Base-by-base conservation (phyloP, 2,797 vertebrate species). In the Dipus sagitta region DNA sequence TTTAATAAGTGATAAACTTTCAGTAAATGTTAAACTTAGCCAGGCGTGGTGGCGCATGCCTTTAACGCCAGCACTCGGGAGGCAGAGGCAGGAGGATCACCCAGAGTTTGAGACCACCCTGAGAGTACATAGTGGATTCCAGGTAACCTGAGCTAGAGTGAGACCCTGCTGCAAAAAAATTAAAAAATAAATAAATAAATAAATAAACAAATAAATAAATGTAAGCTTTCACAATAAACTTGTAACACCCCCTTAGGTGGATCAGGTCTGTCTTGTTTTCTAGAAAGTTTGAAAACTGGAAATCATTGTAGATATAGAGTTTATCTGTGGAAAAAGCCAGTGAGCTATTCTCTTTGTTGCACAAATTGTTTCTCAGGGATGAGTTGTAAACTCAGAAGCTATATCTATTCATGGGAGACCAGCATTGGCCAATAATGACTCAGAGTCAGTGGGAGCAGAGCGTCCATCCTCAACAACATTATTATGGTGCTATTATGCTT, bases 241-340 rank as follows among this genome's bases (percentile, higher is more conserved):
- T 21, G 67, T 38, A 72, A 38, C 26, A 74, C 10, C 38, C 93
- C 30, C 24, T 62, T 71, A 52, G 32, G 83, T 58, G 26, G 15
- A 78, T 82, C 23, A 54, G 68, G 30, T 83, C 84, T 47, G 54
- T 6, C 26, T 85, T 87, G 18, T 70, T 91, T 92, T 90, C 67
- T 60, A 88, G 54, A 21, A 88, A 88, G 74, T 88, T 54, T 38
- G 34, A 85, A 64, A 86, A 88, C 5, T 34, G 85, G 70, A 92
- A 85, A 94, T 52, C 32, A 18, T 47, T 64, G 60, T 67, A n/a
- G 26, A 52, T 78, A 70, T 1, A 90, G 79, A 86, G 67, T 52
- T 65, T 62, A 86, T 34, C 32, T 20, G 64, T 74, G 32, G 89
- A 68, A 93, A 93, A 65, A 20, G 14, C 42, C 75, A 90, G 52